These are phyloP conservation scores for Petrocephalus schoutedeni DNA, from an alignment of 2,797 vertebrate species.

Conservation along the genomic window DNA sequence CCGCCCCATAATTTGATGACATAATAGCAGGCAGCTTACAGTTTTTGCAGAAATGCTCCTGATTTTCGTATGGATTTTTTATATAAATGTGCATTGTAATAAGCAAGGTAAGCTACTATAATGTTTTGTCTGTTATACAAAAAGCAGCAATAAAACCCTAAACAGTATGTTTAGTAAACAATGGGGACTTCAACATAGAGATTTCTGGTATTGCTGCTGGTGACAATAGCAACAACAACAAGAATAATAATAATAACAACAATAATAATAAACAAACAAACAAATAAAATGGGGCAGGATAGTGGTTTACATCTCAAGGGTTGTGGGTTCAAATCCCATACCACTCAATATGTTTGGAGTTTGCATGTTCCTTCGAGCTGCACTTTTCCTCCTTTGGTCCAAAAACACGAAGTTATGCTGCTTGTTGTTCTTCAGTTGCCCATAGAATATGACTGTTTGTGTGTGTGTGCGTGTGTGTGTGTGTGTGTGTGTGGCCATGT, in stretches of 20 bases:
- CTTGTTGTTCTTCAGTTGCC: background rate
- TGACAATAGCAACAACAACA: background rate
- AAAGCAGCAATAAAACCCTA: background rate
- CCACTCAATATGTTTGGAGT: background rate
- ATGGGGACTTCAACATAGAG: background rate
- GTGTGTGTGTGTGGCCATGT: no score
- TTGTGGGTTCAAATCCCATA: background rate
- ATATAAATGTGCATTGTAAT: background rate
- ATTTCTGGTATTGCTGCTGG: background rate
- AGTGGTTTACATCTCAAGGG: background rate
- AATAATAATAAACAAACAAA: background rate
- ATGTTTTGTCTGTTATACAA: background rate
- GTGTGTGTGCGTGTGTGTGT: background rate
- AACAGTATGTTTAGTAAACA: background rate
- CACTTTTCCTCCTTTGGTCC: background rate
- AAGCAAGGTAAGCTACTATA: background rate
- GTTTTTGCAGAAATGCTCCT: background rate
- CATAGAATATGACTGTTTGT: background rate
- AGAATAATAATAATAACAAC: background rate
- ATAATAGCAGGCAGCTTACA: background rate
- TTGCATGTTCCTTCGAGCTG: background rate
- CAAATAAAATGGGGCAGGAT: background rate
- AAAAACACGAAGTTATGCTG: background rate
- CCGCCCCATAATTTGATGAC: background rate
- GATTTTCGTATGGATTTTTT: background rate